Evolutionary conservation across 2,888 invertebrate species (phyloP), one percentile per base, ranked within the genome.

Genomic region (Patella ulyssiponensis): DNA sequence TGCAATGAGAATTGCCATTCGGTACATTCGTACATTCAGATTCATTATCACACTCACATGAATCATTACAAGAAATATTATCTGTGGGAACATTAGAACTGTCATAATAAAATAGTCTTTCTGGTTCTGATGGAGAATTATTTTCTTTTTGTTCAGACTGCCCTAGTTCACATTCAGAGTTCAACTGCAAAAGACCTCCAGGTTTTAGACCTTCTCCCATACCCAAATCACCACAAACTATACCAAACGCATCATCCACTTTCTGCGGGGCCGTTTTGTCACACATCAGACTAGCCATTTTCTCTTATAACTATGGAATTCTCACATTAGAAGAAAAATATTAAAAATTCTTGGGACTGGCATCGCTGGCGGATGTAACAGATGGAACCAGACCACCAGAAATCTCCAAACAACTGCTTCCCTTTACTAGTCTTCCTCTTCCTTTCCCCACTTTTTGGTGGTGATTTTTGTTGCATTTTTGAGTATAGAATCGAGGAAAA

Each of bases 141-240:
- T 73, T 53, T 53, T 44, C 44, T 0, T 33, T 27, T 20, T 73
- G 64, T 17, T 11, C 14, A 3, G 73, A 7, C 14, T 70, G 54
- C 1, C 73, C 58, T n/a, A 78, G n/a, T n/a, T n/a, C n/a, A n/a
- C n/a, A 11, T 23, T 33, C 56, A 58, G 14, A 52, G 11, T 53
- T 73, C 17, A n/a, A 20, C 27, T 80, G 79, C 53, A 82, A 76
- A 23, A 84, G 77, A n/a, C 81, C 84, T 44, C 84, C 83, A 15
- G 86, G 86, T 71, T 83, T 83, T 9, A 85, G 75, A n/a, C 83
- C 85, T 74, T 86, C 83, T 4, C 88, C 88, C 11, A 88, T 79
- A 17, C 88, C 88, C 58, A 88, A 77, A 81, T 88, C 88, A 15
- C 87, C 86, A 69, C 81, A 83, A 1, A 83, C 77, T 54, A 78